Percentiles rank a stretch among this genome's conserved stretches.
These are phyloP conservation scores for Pteruthius melanotis DNA, from an alignment of 2,113 vertebrate species.

Conservation along the genomic window DNA sequence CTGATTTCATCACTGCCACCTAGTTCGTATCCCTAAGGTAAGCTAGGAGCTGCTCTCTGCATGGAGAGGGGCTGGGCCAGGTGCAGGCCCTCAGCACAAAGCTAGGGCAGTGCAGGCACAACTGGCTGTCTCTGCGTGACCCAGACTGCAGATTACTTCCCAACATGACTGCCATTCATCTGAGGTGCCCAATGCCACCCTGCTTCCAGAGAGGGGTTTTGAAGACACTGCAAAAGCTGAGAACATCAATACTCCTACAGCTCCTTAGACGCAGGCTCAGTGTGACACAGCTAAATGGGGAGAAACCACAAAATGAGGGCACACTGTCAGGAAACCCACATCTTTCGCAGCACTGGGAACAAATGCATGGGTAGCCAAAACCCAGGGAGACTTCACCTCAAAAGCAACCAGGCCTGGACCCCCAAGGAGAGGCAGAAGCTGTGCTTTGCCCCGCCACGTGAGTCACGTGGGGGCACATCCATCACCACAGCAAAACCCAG, in stretches of 20 bases:
- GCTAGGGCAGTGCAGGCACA: neutral
- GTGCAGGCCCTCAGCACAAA: neutral
- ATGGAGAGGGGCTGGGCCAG: fast-evolving
- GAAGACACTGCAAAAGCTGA: neutral
- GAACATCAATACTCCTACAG: neutral
- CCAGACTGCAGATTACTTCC: fast-evolving
- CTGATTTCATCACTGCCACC: neutral
- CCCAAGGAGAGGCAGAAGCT: neutral
- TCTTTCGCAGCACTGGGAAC: neutral
- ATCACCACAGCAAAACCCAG: neutral
- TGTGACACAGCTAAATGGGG: neutral
- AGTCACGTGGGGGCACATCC: fast-evolving
- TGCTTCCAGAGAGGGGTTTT: neutral
- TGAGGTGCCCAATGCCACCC: neutral
- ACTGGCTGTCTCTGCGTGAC: fast-evolving
- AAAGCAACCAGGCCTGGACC: neutral
- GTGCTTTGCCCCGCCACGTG: neutral
- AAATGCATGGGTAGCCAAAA: neutral
- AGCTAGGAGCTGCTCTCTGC: neutral
- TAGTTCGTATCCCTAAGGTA: neutral
- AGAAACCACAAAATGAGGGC: neutral
- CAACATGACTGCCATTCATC: neutral
- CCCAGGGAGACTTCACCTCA: neutral
- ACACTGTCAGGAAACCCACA: neutral
- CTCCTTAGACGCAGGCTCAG: neutral